A percentile compares a stretch with the other conserved stretches of the same genome.
phyloP scores from a whole-genome alignment of 1,140 invertebrate species.

The Trissolcus basalis region DNA sequence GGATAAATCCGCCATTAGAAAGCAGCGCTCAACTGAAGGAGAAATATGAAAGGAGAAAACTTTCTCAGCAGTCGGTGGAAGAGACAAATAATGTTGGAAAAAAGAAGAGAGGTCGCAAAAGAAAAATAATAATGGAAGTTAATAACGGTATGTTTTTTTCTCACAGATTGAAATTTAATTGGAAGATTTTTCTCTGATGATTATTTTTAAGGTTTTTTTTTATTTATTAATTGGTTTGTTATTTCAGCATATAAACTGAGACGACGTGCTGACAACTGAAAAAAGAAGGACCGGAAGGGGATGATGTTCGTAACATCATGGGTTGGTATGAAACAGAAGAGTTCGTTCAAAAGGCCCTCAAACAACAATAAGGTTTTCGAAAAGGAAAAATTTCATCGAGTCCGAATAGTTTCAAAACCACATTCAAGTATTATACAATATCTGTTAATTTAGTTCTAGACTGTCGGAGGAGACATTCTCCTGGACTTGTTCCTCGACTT shows the following conservation, averaged over 20 bases:
- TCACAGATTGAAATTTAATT: too few species aligned
- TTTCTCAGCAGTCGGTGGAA: constrained; percentile 10
- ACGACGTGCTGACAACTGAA: constrained; percentile 32
- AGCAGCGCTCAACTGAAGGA: constrained; percentile 22
- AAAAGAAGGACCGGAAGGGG: constrained; percentile 44
- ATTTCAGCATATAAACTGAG: constrained; percentile 21
- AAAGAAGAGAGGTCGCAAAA: neutral
- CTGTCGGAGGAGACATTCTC: constrained; percentile 28
- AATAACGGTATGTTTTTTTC: too few species aligned
- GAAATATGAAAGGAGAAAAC: constrained; percentile 24
- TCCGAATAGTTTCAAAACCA: constrained; percentile 17
- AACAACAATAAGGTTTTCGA: too few species aligned
- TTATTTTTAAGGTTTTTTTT: too few species aligned
- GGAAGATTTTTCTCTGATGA: too few species aligned
- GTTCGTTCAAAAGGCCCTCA: too few species aligned
- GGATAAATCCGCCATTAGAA: constrained; percentile 31
- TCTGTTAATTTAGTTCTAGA: constrained; percentile 53
- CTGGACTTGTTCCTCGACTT: constrained; percentile 55
- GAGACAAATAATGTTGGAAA: constrained; percentile 10
- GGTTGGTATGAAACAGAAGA: too few species aligned
- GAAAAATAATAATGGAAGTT: too few species aligned
- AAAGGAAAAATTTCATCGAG: too few species aligned
- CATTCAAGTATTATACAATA: constrained; percentile 65
- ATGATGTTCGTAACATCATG: too few species aligned
- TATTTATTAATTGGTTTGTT: neutral